Evolutionary conservation across 2,888 invertebrate species (phyloP).

Genomic region (Patella depressa): DNA sequence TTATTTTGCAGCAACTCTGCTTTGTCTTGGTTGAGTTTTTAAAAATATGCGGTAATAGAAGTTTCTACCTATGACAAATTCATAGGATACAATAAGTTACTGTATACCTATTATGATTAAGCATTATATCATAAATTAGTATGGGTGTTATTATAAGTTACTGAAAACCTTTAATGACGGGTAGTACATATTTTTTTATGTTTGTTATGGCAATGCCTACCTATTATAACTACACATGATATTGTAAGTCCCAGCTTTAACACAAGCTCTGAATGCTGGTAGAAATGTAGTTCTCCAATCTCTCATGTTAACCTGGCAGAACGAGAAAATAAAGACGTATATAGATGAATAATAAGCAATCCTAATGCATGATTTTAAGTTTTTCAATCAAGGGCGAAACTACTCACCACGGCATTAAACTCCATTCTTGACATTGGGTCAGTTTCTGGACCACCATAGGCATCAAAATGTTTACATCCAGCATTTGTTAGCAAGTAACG

Average conservation of each 20-base stretch:
- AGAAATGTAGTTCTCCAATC: constrained; percentile 52
- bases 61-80: no score
- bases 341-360: no score
- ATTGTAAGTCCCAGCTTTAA: constrained; percentile 50
- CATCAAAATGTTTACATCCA: constrained; percentile 52
- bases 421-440: constrained; percentile 29
- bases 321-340: neutral
- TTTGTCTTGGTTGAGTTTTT: no score
- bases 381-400: neutral
- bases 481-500: constrained; percentile 40
- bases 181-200: no score
- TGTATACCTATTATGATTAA: no score
- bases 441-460: constrained; percentile 48
- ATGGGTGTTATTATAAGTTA: no score
- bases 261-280: constrained; percentile 50
- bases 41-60: no score
- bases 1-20: no score
- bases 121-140: no score
- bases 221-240: constrained; percentile 59
- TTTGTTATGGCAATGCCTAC: constrained; percentile 14
- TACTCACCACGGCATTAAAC: constrained; percentile 17
- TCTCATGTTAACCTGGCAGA: constrained; percentile 7
- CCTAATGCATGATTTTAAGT: no score
- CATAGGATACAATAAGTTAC: no score
- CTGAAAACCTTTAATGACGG: no score